Evolutionary conservation across 1,140 invertebrate genomes (phyloP).

Genomic region (Pollicipes pollicipes): DNA sequence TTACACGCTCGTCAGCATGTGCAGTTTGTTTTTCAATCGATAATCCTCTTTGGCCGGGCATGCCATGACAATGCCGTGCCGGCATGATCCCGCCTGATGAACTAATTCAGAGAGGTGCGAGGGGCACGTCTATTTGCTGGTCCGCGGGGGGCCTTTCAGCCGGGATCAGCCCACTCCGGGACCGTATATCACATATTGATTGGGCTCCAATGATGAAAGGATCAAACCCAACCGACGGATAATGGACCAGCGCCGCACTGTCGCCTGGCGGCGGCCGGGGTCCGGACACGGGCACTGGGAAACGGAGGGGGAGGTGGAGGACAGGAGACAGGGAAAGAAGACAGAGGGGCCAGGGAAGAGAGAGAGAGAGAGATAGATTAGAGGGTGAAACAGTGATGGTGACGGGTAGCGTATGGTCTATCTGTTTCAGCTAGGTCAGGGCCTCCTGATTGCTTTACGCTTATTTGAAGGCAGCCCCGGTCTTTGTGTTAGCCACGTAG

Average conservation of each 20-base stretch:
- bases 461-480: too few species aligned
- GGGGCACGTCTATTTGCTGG: not conserved
- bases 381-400: too few species aligned
- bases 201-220: not conserved
- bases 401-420: too few species aligned
- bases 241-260: not conserved
- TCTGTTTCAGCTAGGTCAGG: too few species aligned
- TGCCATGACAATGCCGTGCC: not conserved
- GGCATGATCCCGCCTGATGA: not conserved
- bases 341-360: too few species aligned
- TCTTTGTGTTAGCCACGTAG: too few species aligned
- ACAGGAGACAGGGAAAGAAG: not conserved
- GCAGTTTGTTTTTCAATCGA: conserved; percentile 1
- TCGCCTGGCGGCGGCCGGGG: not conserved
- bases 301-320: not conserved
- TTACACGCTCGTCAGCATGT: not conserved
- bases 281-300: too few species aligned
- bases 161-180: not conserved
- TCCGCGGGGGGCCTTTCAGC: not conserved
- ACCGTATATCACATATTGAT: conserved; percentile 1
- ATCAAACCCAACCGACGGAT: not conserved
- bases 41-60: not conserved
- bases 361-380: too few species aligned
- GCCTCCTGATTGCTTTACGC: too few species aligned
- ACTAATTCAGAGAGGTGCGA: not conserved